Evolutionary conservation across 2,113 vertebrate genomes (phyloP).

Genomic region (Perca fluviatilis): DNA sequence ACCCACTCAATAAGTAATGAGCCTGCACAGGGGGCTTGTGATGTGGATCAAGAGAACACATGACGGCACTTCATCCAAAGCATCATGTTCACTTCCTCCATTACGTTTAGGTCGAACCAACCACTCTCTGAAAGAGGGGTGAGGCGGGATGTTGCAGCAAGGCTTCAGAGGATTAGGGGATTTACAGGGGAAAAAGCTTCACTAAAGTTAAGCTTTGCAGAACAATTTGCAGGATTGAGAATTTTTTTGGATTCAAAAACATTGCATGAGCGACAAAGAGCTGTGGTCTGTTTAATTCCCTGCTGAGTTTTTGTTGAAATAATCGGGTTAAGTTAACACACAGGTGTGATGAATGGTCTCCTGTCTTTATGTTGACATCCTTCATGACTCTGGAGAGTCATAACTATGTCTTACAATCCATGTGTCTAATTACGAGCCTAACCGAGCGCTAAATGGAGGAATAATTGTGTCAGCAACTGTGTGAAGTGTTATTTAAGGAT

Average conservation of each 20-base stretch:
- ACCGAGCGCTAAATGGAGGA: constrained; percentile 52
- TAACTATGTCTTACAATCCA: constrained; percentile 33
- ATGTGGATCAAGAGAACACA: constrained; percentile 53
- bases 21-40: constrained; percentile 13
- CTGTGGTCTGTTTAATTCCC: background rate
- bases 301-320: constrained; percentile 11
- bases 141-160: constrained; percentile 55
- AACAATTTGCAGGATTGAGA: constrained; percentile 76
- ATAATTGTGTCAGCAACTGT: constrained; percentile 49
- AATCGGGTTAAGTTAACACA: background rate
- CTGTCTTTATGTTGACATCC: constrained; percentile 27
- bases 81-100: constrained; percentile 61
- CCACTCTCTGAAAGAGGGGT: constrained; percentile 52
- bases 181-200: constrained; percentile 66
- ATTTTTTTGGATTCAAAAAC: constrained; percentile 58
- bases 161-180: constrained; percentile 78
- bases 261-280: constrained; percentile 17
- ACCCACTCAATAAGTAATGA: constrained; percentile 66
- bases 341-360: constrained; percentile 36
- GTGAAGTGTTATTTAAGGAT: constrained; percentile 56
- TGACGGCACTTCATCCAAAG: constrained; percentile 51
- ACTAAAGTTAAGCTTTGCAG: constrained; percentile 76
- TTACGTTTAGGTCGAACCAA: constrained; percentile 67
- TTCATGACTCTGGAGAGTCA: constrained; percentile 27
- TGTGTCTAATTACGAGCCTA: constrained; percentile 34